These are phyloP conservation scores for Tethea ocularis DNA, from an alignment of 2,888 invertebrate genomes.

Conservation along the genomic window DNA sequence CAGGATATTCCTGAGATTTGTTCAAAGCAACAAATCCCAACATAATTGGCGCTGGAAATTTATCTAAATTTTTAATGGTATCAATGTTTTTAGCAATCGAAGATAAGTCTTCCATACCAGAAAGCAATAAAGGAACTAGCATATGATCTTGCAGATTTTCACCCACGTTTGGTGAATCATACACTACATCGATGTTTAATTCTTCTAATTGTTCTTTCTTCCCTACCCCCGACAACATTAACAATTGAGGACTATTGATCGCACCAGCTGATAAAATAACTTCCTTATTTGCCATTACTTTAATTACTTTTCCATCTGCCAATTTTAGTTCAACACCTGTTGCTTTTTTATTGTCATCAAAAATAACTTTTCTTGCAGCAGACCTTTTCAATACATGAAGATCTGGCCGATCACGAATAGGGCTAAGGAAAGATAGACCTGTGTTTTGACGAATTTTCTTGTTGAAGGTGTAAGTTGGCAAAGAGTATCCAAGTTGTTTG, in stretches of 20 bases:
- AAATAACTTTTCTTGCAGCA: slow-evolving; percentile 46
- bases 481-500: slow-evolving; percentile 50
- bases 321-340: slow-evolving; percentile 47
- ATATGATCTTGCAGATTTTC: slow-evolving; percentile 58
- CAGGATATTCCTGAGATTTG: slow-evolving; percentile 49
- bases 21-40: slow-evolving; percentile 53
- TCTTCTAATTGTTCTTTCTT: slow-evolving; percentile 49
- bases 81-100: slow-evolving; percentile 38
- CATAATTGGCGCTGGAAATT: slow-evolving; percentile 44
- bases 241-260: slow-evolving; percentile 54
- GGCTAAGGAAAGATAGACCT: slow-evolving; percentile 45
- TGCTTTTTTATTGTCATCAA: slow-evolving; percentile 41
- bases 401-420: slow-evolving; percentile 48
- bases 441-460: slow-evolving; percentile 47
- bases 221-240: slow-evolving; percentile 66
- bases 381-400: slow-evolving; percentile 53
- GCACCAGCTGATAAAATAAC: slow-evolving; percentile 59
- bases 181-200: slow-evolving; percentile 38
- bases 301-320: slow-evolving; percentile 27
- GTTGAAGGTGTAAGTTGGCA: slow-evolving; percentile 41
- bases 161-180: slow-evolving; percentile 53
- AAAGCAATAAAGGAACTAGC: slow-evolving; percentile 41
- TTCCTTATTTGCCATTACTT: slow-evolving; percentile 44
- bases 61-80: slow-evolving; percentile 34
- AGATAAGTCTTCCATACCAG: slow-evolving; percentile 27